Percentiles rank a stretch among this genome's conserved stretches.
Conservation (phyloP, 2,888 invertebrate genomes). For the Axea sp. region DNA sequence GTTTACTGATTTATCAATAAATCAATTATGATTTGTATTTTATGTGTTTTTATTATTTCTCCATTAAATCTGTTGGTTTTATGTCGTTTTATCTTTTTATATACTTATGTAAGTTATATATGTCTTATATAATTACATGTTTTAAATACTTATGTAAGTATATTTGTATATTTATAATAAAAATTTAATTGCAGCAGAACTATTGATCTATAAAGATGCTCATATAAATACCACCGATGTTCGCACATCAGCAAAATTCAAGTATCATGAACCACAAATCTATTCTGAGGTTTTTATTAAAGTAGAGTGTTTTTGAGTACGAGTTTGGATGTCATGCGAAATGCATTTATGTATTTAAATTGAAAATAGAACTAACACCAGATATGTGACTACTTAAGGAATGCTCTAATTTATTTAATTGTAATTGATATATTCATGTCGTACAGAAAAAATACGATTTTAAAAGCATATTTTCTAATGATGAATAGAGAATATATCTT, state of each 20-base stretch:
- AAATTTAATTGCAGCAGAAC: slow-evolving; percentile 64
- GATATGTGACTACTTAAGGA: no score
- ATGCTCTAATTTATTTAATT: no score
- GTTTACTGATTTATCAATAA: no score
- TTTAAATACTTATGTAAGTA: slow-evolving; percentile 1
- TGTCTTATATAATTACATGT: not conserved
- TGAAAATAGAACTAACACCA: no score
- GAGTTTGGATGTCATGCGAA: not conserved
- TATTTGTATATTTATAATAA: slow-evolving; percentile 16
- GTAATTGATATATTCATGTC: no score
- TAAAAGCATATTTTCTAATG: no score
- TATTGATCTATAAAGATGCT: slow-evolving; percentile 75
- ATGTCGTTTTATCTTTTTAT: no score
- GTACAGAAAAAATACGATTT: no score
- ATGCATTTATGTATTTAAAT: not conserved
- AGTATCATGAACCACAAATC: slow-evolving; percentile 67
- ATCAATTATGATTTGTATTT: slow-evolving; percentile 2
- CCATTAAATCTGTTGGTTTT: no score
- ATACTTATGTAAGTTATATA: no score
- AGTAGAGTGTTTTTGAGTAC: slow-evolving; percentile 38
- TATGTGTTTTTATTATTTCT: slow-evolving; percentile 12
- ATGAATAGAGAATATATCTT: no score
- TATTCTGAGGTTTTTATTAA: slow-evolving; percentile 74
- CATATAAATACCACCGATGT: slow-evolving; percentile 75
- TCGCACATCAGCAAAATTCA: slow-evolving; percentile 72